A percentile compares a stretch with the other conserved stretches of the same genome.
Conservation (phyloP, 2,113 vertebrate genomes). For the Tragelaphus imberbis region DNA sequence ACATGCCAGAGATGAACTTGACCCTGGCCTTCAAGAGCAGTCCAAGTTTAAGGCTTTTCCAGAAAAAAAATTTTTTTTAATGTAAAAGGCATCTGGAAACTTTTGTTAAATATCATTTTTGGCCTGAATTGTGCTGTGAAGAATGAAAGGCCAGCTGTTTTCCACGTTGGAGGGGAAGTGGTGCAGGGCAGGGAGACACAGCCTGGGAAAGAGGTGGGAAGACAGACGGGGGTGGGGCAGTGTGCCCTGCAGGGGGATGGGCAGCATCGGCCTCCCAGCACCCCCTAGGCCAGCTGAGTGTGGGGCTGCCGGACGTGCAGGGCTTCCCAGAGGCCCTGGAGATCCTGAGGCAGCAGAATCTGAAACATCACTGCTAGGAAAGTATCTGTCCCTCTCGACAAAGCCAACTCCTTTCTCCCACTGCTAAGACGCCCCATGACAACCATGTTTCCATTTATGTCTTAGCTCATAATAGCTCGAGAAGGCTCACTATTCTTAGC, state of each 20-base stretch:
- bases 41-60: neutral
- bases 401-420: neutral
- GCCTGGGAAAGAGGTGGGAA: neutral
- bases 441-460: neutral
- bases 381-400: neutral
- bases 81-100: neutral
- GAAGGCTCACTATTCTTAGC: neutral
- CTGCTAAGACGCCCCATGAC: neutral
- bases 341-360: neutral
- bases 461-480: neutral
- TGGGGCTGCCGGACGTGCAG: accelerated
- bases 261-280: accelerated
- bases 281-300: too few relatives aligned
- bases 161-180: neutral
- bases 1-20: neutral
- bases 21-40: neutral
- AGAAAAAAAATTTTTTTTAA: neutral
- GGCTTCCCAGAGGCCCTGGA: neutral
- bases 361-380: neutral
- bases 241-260: neutral
- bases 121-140: neutral
- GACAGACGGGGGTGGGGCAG: accelerated
- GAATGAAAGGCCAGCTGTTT: neutral
- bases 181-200: neutral
- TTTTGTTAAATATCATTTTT: neutral